Evolutionary conservation across 2,113 vertebrate species (phyloP), one percentile per base, ranked within the genome.

Genomic region (Triplophysa tibetana): DNA sequence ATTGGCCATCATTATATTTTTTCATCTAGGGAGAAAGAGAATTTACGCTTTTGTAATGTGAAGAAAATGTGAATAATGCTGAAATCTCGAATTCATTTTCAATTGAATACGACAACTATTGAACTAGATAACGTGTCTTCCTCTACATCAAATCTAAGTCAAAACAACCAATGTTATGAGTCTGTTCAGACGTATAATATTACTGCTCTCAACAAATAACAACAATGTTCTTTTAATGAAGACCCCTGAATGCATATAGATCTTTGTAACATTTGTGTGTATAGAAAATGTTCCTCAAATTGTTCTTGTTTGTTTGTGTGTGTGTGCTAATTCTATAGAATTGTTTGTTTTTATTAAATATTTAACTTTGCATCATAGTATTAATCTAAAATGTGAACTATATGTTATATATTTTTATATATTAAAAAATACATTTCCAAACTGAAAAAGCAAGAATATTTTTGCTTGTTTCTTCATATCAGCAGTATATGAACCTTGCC

Each of bases 1-100:
- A 79, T 78, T 67, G 61, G 12, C 16, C 41, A 45, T 74, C 9
- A 63, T 67, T 81, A 67, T 29, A 67, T 54, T 70, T 45, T 56
- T 81, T 60, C 21, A 38, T 64, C 60, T n/a, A 45, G n/a, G 24
- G 54, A 19, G 16, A n/a, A 8, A 19, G 24, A 77, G 65, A 12
- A 4, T 56, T 62, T 43, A 66, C 38, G 58, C 23, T 74, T 67
- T 7, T 73, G 52, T 21, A 65, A 54, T 21, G 11, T 38, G 23
- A 75, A 3, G 7, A 54, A 8, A 65, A 33, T 43, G 13, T 76
- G 45, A 65, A 62, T 52, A 64, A 65, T 38, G 45, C 6, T 8
- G 24, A 52, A 10, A 23, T 41, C 38, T 52, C 21, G 7, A 41
- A 73, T 41, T 23, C 10, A 50, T 48, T 1, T 63, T 8, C 54